phyloP scores from a whole-genome alignment of 1,140 invertebrate species.

The Gryllus bimaculatus region DNA sequence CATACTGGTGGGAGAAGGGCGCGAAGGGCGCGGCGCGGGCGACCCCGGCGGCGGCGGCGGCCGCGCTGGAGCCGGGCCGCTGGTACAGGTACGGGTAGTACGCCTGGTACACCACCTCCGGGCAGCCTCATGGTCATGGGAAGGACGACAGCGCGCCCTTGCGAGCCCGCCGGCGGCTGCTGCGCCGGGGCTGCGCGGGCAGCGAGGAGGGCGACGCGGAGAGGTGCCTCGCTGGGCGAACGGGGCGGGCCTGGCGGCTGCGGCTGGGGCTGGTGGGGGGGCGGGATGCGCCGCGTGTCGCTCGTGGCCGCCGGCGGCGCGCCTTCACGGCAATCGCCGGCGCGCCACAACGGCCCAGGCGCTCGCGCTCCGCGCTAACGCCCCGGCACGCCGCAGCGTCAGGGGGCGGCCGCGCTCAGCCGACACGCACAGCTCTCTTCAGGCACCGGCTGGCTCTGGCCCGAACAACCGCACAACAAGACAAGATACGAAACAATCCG shows the following conservation, averaged over 20 bases:
- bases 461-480: too few relatives aligned
- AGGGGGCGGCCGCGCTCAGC: neutral
- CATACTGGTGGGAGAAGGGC: conserved; percentile 43
- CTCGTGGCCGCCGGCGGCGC: too few relatives aligned
- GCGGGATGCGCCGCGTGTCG: neutral
- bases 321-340: neutral
- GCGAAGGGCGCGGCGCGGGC: conserved; percentile 39
- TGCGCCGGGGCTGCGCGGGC: too few relatives aligned
- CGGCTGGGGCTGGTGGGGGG: neutral
- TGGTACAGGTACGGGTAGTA: conserved; percentile 50
- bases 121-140: conserved; percentile 42
- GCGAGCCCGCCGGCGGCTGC: neutral
- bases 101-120: conserved; percentile 51
- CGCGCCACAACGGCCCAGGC: neutral
- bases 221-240: neutral
- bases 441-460: too few relatives aligned
- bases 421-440: too few relatives aligned
- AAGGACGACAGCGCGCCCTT: neutral
- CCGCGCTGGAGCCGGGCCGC: conserved; percentile 34
- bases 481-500: too few relatives aligned
- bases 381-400: too few relatives aligned
- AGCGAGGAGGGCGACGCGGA: too few relatives aligned
- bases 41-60: conserved; percentile 34
- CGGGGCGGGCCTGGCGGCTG: neutral
- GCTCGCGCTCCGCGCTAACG: too few relatives aligned